Base-by-base conservation (phyloP, 2,888 invertebrate species). In the Brachycybe producta region DNA sequence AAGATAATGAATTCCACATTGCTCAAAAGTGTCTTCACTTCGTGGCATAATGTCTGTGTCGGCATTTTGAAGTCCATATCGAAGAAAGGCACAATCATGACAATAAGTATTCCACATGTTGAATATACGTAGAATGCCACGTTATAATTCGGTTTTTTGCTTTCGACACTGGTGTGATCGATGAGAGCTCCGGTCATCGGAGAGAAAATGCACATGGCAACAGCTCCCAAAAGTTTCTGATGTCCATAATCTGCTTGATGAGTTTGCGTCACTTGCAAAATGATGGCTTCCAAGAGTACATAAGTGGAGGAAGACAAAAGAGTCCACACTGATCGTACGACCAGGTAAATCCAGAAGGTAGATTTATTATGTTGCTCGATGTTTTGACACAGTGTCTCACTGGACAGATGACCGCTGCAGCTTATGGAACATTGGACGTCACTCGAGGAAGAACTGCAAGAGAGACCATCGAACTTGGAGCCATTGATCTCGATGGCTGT, bases 121-220 rank as follows among this genome's bases (percentile, higher is more conserved):
- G 81, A 79, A 65, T 83, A 84, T 55, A 83, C 64, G 64, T 80
- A 82, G 65, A 84, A 83, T 38, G 82, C 80, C n/a, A 82, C 82
- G 59, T 81, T 81, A 63, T 80, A 82, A 65, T 82, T 82, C 0
- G 80, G 80, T 60, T 79, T 26, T 17, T 74, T 75, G 62, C 79
- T 80, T 23, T 76, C 78, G 39, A 66, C 63, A 60, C 81, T 82
- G n/a, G 79, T 79, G 57, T 77, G 80, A 66, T 83, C 82, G 45
- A 84, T 81, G 42, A 83, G 70, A 58, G 78, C 60, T 2, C 84
- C 84, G 0, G 82, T 80, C 5, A 52, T 47, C 1, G 56, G 40
- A 4, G 55, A 49, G n/a, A 56, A 41, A 2, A 56, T 38, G 8
- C 54, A 54, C 3, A 53, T 54, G 1, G 53, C 83, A 54, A 83